Evolutionary conservation across 2,888 invertebrate species (phyloP).

Genomic region (Macaria notata): DNA sequence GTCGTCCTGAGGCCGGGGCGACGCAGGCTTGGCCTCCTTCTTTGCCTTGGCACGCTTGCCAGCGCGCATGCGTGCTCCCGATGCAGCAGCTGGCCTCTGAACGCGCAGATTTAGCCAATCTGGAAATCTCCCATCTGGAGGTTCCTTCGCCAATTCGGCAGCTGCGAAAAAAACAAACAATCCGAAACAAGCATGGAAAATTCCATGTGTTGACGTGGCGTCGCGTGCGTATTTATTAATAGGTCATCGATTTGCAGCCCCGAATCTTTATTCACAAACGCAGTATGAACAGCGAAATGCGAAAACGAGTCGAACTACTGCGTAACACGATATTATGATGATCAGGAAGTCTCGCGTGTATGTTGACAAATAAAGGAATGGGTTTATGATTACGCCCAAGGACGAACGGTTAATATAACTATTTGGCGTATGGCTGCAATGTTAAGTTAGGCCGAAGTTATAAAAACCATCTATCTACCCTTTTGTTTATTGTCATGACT

Average conservation of each 20-base stretch:
- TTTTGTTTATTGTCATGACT: conserved; percentile 4
- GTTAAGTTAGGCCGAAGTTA: conserved; percentile 8
- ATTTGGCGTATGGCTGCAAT: conserved; percentile 33
- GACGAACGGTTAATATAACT: conserved; percentile 43
- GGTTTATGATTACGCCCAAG: conserved; percentile 48
- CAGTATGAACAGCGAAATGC: conserved; percentile 30
- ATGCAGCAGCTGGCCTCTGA: conserved; percentile 61
- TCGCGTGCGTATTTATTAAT: conserved; percentile 48
- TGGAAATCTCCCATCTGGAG: conserved; percentile 68
- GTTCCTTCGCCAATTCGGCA: conserved; percentile 72
- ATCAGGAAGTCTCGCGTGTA: conserved; percentile 60
- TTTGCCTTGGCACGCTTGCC: conserved; percentile 60
- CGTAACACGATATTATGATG: conserved; percentile 59
- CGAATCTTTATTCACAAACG: conserved; percentile 39
- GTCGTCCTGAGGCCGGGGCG: conserved; percentile 34
- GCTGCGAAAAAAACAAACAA: conserved; percentile 53
- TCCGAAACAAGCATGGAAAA: conserved; percentile 10
- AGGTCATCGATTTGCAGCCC: conserved; percentile 50
- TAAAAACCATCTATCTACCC: conserved; percentile 16
- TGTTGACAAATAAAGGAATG: conserved; percentile 59
- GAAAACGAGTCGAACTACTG: conserved; percentile 49
- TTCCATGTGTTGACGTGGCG: conserved; percentile 14
- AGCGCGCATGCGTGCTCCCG: conserved; percentile 62
- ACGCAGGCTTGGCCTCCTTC: conserved; percentile 38
- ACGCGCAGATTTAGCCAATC: conserved; percentile 73